These are phyloP conservation scores for Dasysyrphus tricinctus DNA, from an alignment of 2,888 invertebrate species.

Conservation along the genomic window DNA sequence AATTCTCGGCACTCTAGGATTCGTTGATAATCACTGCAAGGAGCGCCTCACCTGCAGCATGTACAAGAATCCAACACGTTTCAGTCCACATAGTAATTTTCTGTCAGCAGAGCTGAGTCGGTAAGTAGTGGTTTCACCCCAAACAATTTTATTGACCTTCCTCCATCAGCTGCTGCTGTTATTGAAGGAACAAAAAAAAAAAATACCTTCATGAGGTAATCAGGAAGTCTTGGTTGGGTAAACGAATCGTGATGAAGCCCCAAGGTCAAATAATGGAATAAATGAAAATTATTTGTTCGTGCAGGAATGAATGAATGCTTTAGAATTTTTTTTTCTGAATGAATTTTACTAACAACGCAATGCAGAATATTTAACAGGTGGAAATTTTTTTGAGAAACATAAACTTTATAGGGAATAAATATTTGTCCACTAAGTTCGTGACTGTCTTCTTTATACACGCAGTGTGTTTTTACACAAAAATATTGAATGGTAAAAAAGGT, in stretches of 20 bases:
- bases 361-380: neutral
- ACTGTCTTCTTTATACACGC: too few species aligned
- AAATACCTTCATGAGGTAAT: conserved; percentile 44
- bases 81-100: conserved; percentile 93
- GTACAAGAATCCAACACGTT: conserved; percentile 92
- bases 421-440: too few species aligned
- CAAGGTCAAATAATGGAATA: conserved; percentile 50
- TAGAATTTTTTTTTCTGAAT: neutral
- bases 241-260: neutral
- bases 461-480: too few species aligned
- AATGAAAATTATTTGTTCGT: neutral
- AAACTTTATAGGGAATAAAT: too few species aligned
- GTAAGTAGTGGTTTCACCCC: conserved; percentile 85
- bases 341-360: too few species aligned
- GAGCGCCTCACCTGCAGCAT: conserved; percentile 92
- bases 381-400: too few species aligned
- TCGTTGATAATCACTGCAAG: conserved; percentile 88
- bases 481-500: too few species aligned
- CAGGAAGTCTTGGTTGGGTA: conserved; percentile 25
- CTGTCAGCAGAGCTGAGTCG: conserved; percentile 94
- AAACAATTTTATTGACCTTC: conserved; percentile 3
- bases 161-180: conserved; percentile 38
- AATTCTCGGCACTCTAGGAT: conserved; percentile 88
- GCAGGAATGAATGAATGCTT: neutral
- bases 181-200: neutral